These are phyloP conservation scores for Typhlichthys eigenmanni DNA, from an alignment of 2,797 vertebrate genomes.

Conservation along the genomic window DNA sequence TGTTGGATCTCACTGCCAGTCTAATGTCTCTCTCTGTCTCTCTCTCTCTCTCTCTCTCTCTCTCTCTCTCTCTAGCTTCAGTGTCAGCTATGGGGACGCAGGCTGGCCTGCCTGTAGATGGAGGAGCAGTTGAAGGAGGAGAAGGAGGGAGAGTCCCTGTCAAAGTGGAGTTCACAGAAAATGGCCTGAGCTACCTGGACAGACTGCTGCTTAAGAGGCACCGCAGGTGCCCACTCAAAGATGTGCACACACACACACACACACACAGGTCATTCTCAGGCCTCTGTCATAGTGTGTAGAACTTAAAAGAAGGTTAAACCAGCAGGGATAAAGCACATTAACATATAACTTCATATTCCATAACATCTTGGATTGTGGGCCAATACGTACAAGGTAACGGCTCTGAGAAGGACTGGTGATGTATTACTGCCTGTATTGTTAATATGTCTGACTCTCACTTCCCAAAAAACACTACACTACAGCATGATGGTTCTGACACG, in stretches of 20 bases:
- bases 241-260: constrained; percentile 3
- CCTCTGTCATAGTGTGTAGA: neutral
- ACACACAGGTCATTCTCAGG: neutral
- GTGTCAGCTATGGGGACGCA: constrained; percentile 69
- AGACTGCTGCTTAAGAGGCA: constrained; percentile 89
- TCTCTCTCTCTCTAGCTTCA: constrained; percentile 36
- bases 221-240: constrained; percentile 78
- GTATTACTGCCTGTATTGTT: too few relatives aligned
- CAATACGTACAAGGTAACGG: too few relatives aligned
- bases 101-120: constrained; percentile 55
- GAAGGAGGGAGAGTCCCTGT: constrained; percentile 63
- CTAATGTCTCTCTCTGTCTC: neutral
- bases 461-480: too few relatives aligned
- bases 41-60: constrained; percentile 10
- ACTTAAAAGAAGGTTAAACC: too few relatives aligned
- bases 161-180: constrained; percentile 82
- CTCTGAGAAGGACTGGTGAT: too few relatives aligned
- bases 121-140: constrained; percentile 31
- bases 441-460: too few relatives aligned
- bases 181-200: constrained; percentile 86
- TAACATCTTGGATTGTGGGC: too few relatives aligned
- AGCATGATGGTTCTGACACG: too few relatives aligned
- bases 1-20: neutral
- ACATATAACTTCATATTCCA: too few relatives aligned
- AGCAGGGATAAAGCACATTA: too few relatives aligned